phyloP scores from a whole-genome alignment of 2,888 invertebrate genomes.

The Conchocele bisecta region DNA sequence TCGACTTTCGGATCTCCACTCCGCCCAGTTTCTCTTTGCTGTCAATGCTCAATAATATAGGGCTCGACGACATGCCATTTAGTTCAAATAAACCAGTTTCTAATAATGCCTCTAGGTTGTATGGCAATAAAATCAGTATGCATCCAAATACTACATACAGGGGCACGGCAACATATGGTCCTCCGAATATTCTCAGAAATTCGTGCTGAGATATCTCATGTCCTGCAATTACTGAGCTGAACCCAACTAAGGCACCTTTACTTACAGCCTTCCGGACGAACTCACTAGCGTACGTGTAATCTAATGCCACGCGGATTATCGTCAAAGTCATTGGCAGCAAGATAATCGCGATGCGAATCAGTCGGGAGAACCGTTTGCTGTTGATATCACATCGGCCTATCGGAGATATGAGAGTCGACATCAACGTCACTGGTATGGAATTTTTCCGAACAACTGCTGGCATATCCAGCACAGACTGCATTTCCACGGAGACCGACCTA shows the following conservation, averaged over 20 bases:
- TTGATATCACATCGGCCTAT: not conserved
- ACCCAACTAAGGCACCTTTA: conserved; percentile 38
- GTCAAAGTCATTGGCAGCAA: conserved; percentile 20
- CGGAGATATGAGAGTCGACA: too few relatives aligned
- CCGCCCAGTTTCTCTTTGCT: conserved; percentile 9
- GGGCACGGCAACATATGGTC: conserved; percentile 21
- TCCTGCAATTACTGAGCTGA: conserved; percentile 36
- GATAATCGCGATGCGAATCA: conserved; percentile 9
- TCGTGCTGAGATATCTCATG: not conserved
- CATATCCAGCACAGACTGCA: too few relatives aligned
- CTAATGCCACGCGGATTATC: conserved; percentile 4
- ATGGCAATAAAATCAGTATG: conserved; percentile 16
- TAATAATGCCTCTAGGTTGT: conserved; percentile 18
- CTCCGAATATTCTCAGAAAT: conserved; percentile 25
- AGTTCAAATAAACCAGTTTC: conserved; percentile 13
- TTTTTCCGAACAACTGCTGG: too few relatives aligned
- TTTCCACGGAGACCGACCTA: too few relatives aligned
- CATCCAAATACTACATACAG: conserved; percentile 32
- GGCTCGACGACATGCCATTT: not conserved
- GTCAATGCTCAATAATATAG: not conserved
- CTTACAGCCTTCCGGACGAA: conserved; percentile 21
- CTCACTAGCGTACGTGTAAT: conserved; percentile 14
- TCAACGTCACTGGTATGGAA: conserved; percentile 31
- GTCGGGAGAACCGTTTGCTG: conserved; percentile 1
- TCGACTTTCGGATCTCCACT: not conserved